Evolutionary conservation across 37 sponge, comb jelly and placozoan species (phyloP).

Genomic region (Spongia lamella): DNA sequence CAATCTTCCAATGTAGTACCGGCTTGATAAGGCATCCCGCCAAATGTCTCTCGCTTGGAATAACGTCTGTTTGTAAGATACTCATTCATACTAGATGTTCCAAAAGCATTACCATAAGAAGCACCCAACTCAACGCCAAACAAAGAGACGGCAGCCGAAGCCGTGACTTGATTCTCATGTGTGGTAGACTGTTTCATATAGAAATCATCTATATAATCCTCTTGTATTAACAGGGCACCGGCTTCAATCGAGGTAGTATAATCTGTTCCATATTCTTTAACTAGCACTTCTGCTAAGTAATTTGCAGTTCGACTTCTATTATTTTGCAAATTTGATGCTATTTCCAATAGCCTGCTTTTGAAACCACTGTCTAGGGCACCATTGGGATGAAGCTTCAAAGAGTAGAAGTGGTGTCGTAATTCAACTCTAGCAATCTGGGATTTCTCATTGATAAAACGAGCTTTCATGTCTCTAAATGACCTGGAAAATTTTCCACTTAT

Average conservation of each 20-base stretch:
- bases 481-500: constrained; percentile 54
- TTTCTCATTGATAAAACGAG: constrained; percentile 17
- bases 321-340: constrained; percentile 29
- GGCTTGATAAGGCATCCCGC: constrained; percentile 38
- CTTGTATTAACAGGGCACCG: constrained; percentile 29
- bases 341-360: constrained; percentile 41
- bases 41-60: constrained; percentile 34
- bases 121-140: constrained; percentile 18
- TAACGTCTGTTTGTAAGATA: constrained; percentile 17
- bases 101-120: not conserved
- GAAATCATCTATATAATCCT: constrained; percentile 18
- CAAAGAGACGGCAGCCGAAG: constrained; percentile 42
- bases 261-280: constrained; percentile 62
- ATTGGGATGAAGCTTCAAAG: constrained; percentile 35
- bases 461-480: constrained; percentile 17
- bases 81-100: not conserved
- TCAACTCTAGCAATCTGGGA: constrained; percentile 22
- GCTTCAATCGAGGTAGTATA: constrained; percentile 20
- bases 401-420: constrained; percentile 37
- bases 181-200: not conserved
- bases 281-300: constrained; percentile 38
- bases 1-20: constrained; percentile 27
- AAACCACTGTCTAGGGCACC: constrained; percentile 30
- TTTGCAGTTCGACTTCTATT: constrained; percentile 23
- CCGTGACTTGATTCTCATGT: constrained; percentile 15